phyloP scores from a whole-genome alignment of 2,113 vertebrate species.

The Patagioenas fasciata region DNA sequence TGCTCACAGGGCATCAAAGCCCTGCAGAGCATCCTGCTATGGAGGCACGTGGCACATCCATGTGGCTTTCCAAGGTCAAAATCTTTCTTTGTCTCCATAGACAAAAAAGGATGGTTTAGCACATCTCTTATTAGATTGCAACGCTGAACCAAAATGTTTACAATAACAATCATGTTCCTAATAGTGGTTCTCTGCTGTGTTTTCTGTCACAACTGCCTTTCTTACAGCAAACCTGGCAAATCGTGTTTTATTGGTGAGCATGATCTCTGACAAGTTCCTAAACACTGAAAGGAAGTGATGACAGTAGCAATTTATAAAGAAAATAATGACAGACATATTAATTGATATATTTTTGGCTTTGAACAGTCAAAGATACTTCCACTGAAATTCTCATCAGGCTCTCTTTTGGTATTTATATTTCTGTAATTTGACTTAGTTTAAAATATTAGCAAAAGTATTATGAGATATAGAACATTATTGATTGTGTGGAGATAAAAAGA shows the following conservation, averaged over 20 bases:
- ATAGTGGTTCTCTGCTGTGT: neutral
- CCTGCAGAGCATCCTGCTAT: neutral
- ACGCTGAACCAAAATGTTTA: neutral
- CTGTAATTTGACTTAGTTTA: neutral
- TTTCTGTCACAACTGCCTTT: neutral
- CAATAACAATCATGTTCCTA: neutral
- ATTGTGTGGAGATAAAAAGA: neutral
- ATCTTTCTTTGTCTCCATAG: neutral
- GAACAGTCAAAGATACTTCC: neutral
- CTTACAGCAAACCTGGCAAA: neutral
- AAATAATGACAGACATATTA: neutral
- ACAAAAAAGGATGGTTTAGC: neutral
- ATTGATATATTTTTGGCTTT: neutral
- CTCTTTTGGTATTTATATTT: neutral
- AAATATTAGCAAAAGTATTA: neutral
- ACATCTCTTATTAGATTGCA: neutral
- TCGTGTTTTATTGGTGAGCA: neutral
- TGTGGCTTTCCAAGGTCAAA: neutral
- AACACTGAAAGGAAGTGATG: neutral
- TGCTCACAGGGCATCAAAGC: neutral
- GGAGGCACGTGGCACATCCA: rapidly evolving
- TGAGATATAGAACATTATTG: neutral
- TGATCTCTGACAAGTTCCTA: neutral
- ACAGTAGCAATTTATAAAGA: neutral
- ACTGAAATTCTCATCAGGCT: neutral